These are phyloP conservation scores for Notamacropus eugenii DNA, from an alignment of 2,797 vertebrate species.

Conservation along the genomic window DNA sequence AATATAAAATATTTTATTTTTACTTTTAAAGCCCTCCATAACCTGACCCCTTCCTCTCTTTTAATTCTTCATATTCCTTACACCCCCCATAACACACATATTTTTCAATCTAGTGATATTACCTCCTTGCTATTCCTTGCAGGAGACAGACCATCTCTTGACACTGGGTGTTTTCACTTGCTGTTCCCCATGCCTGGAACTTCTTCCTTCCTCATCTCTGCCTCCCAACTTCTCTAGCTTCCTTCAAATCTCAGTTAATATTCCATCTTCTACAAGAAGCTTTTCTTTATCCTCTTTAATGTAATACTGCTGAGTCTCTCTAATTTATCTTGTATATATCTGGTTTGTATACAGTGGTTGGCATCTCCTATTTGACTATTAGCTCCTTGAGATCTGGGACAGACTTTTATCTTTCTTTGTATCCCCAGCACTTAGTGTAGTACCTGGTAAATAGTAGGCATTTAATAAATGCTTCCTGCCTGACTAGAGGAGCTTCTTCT, in stretches of 20 bases:
- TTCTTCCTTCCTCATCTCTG: background rate
- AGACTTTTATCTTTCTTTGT: background rate
- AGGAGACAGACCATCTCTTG: background rate
- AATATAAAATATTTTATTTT: background rate
- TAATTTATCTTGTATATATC: background rate
- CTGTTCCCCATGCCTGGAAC: background rate
- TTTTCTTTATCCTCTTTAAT: background rate
- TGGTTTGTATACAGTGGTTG: background rate
- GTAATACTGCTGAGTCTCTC: background rate
- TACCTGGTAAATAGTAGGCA: background rate
- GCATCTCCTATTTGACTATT: background rate
- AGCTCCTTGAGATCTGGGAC: background rate
- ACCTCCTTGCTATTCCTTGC: background rate
- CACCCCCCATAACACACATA: background rate
- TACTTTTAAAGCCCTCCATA: background rate
- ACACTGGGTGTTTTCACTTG: background rate
- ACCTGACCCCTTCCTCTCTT: background rate
- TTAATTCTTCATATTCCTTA: background rate
- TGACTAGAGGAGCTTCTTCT: background rate
- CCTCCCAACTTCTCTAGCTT: background rate
- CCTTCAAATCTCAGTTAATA: background rate
- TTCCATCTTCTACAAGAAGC: background rate
- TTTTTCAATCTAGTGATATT: background rate
- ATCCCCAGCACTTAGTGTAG: background rate
- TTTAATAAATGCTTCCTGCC: background rate